These are phyloP conservation scores for Anagrus nilaparvatae DNA, from an alignment of 1,140 invertebrate genomes.

Conservation along the genomic window DNA sequence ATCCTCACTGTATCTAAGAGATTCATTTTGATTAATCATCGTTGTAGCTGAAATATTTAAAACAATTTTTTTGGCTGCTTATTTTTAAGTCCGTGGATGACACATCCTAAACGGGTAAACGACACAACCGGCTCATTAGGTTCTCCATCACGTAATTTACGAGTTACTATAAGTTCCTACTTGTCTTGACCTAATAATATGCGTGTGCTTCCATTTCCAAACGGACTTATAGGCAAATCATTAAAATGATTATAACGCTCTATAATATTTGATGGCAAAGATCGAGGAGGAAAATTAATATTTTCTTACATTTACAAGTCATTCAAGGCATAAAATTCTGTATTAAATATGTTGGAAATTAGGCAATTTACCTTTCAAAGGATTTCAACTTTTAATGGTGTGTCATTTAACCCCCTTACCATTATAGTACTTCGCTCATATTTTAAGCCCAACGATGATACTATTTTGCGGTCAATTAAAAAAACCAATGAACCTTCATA, in stretches of 20 bases:
- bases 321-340: not conserved
- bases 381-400: not conserved
- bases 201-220: not conserved
- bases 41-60: not conserved
- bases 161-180: conserved; percentile 6
- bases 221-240: not conserved
- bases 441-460: conserved; percentile 8
- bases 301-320: not conserved
- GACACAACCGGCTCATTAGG: not conserved
- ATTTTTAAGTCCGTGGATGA: not conserved
- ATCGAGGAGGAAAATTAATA: conserved; percentile 1
- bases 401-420: not conserved
- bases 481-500: conserved; percentile 20
- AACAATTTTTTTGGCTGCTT: not conserved
- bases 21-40: not conserved
- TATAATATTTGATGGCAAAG: not conserved
- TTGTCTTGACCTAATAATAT: conserved; percentile 12
- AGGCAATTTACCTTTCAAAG: not conserved
- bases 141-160: not conserved
- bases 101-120: not conserved
- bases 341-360: not conserved
- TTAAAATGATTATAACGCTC: not conserved
- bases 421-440: not conserved
- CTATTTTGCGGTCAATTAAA: conserved; percentile 12
- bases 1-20: no score